Evolutionary conservation across 2,888 invertebrate species (phyloP), one percentile per base, ranked within the genome.

Genomic region (Ferrisia virgata): DNA sequence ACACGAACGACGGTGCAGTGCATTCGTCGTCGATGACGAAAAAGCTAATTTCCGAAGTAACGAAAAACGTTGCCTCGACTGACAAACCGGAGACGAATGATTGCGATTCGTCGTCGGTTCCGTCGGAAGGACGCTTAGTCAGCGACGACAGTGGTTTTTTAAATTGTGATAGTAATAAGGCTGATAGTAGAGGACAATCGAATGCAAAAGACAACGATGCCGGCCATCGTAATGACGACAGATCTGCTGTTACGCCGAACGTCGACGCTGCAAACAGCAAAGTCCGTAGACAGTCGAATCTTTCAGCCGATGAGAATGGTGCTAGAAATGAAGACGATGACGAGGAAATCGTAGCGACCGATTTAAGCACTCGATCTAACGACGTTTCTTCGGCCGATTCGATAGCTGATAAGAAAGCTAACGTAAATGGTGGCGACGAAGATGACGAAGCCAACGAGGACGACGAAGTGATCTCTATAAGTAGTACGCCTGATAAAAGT

Each of bases 401-500:
- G 22, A 22, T 6, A 1, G 18, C 31, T 4, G 72, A 72, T 11
- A 72, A 72, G 72, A 33, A 33, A 33, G 11, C 9, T 11, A 28
- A 69, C 69, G 36, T 18, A 18, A 36, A n/a, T 18, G 83, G 87
- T 86, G 87, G 86, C 86, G 31, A 87, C 88, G 58, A 88, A 88
- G 81, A 87, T 87, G 85, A 85, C 88, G 80, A 88, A 88, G 86
- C 64, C 9, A 86, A 87, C 69, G 87, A 86, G 5, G 87, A 88
- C 47, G 87, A 88, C 84, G 83, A 85, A 47, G 85, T 84, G 40
- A 43, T 79, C 43, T 79, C 79, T 11, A 53, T 36, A 2, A 87
- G 88, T 80, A 89, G 89, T 82, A 89, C 86, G 3, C 86, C 87
- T 36, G 87, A 86, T n/a, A 87, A 86, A 85, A 22, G 31, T 43